Percentiles rank a stretch among this genome's conserved stretches.
These are phyloP conservation scores for Ranitomeya imitator DNA, from an alignment of 2,113 vertebrate species.

Conservation along the genomic window DNA sequence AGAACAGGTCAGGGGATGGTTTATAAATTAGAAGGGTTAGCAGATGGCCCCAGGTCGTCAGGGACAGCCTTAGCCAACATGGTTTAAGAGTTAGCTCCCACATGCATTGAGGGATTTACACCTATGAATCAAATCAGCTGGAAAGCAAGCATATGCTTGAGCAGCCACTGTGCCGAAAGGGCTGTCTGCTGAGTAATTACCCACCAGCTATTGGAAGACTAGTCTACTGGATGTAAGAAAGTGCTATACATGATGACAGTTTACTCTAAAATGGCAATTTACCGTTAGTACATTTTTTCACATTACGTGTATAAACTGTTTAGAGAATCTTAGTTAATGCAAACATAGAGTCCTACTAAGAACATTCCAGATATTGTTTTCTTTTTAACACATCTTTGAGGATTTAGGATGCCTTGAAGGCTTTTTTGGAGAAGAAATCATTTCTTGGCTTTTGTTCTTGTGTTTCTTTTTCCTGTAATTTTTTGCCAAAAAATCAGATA, in stretches of 20 bases:
- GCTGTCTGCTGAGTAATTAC: conserved; percentile 31
- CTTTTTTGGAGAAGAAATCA: no score
- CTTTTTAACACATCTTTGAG: neutral
- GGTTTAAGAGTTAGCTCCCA: conserved; percentile 48
- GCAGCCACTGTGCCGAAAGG: conserved; percentile 27
- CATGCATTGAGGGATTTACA: conserved; percentile 54
- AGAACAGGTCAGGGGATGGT: conserved; percentile 39
- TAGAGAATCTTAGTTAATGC: neutral
- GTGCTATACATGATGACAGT: conserved; percentile 27
- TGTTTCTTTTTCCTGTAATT: no score
- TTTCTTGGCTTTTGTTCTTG: no score
- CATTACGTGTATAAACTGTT: neutral
- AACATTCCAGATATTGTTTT: neutral
- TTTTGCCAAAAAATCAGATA: no score
- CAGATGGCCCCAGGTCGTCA: conserved; percentile 50
- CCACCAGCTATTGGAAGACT: conserved; percentile 26
- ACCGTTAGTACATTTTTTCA: conserved; percentile 15
- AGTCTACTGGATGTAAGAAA: conserved; percentile 6
- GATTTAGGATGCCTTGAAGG: neutral
- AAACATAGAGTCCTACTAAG: neutral
- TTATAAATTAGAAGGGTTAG: conserved; percentile 47
- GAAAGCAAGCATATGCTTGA: conserved; percentile 33
- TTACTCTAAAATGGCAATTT: conserved; percentile 2
- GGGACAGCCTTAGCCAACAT: conserved; percentile 39
- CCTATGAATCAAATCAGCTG: conserved; percentile 54